These are phyloP conservation scores for Raja brachyura DNA, from an alignment of 2,113 vertebrate genomes.

Conservation along the genomic window DNA sequence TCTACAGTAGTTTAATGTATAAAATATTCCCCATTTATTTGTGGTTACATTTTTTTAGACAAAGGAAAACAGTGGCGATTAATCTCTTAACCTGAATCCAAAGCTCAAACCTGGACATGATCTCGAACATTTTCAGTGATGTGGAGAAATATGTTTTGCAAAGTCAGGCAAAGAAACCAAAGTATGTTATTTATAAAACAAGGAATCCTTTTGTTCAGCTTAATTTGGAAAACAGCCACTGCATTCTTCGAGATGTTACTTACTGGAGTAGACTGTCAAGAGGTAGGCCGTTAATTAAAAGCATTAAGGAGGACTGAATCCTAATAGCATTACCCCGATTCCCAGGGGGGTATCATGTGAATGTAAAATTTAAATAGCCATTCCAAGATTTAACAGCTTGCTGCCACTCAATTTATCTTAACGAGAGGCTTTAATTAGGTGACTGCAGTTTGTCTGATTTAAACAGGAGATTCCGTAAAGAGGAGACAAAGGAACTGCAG, in stretches of 20 bases:
- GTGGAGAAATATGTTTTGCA: background rate
- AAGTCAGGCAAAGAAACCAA: background rate
- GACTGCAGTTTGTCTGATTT: too few species aligned
- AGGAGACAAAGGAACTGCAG: too few species aligned
- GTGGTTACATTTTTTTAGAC: too few species aligned
- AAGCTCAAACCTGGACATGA: background rate
- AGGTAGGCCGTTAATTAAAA: background rate
- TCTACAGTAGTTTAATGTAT: background rate
- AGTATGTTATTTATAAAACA: background rate
- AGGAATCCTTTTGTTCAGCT: background rate
- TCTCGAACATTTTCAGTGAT: background rate
- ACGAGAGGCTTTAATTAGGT: too few species aligned
- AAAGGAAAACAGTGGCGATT: background rate
- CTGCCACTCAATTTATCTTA: background rate
- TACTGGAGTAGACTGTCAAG: background rate
- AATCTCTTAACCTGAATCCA: background rate
- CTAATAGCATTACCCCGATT: background rate
- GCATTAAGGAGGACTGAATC: background rate
- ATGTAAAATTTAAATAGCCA: background rate
- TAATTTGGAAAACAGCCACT: background rate
- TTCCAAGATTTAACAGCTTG: background rate
- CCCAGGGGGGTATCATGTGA: background rate
- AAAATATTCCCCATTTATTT: background rate
- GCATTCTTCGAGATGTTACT: background rate
- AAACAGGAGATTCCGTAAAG: too few species aligned